Evolutionary conservation across 2,888 invertebrate species (phyloP), one percentile per base, ranked within the genome.

Genomic region (Aricia artaxerxes): DNA sequence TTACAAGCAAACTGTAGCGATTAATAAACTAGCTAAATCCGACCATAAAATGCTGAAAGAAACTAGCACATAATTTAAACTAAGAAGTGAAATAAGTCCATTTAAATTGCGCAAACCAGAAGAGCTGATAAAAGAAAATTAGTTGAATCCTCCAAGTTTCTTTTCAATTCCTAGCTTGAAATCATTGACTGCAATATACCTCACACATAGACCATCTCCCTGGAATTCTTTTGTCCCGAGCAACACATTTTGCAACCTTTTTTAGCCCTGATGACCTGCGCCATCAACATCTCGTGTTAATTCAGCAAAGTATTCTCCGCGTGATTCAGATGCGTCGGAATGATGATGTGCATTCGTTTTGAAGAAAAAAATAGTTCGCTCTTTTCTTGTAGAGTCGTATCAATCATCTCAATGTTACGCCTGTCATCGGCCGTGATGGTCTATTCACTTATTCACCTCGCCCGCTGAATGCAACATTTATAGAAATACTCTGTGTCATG

Each of bases 401-500:
- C 76, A 76, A 76, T 76, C 76, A 76, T 76, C 53, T 31, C 57
- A 76, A 76, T 76, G 76, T 35, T 57, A 76, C 76, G 76, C 53
- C 35, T 76, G 76, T 76, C 76, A 57, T 76, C 76, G 76, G 35
- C 76, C 57, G 35, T 76, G 76, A 76, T 76, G 76, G 53, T 76
- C 76, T 76, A 76, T 76, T 76, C 76, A 76, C 76, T 57, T 57
- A 76, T 76, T 76, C 76, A 76, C 76, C 76, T 76, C 35, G 76
- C 76, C 53, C 24, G 31, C 35, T 76, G 76, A 76, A 76, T 76
- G 35, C 31, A 35, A 57, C 76, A 76, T 76, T 76, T 76, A 75
- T 75, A 76, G 76, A 76, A 75, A 76, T 35, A 76, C 53, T 53
- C 35, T 57, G 57, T 76, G 76, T 76, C 76, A 76, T 76, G 76